A percentile compares a stretch with the other conserved stretches of the same genome.
Evolutionary conservation across 1,140 invertebrate genomes (phyloP).

Genomic region (Leptinotarsa texana): DNA sequence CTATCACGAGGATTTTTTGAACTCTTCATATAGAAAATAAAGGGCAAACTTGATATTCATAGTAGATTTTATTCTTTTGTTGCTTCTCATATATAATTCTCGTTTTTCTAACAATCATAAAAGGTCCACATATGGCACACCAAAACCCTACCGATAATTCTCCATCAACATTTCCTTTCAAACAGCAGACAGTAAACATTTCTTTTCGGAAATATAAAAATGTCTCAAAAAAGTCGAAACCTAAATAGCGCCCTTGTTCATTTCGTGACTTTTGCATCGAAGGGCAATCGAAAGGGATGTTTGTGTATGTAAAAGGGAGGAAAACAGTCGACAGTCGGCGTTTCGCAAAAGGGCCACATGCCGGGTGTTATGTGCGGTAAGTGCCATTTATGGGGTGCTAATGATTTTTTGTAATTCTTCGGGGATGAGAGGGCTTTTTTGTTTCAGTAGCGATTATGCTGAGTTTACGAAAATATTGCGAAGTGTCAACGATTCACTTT

Average conservation of each 20-base stretch:
- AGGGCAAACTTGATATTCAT: too few relatives aligned
- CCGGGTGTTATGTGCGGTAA: background rate
- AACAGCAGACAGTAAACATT: background rate
- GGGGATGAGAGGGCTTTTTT: background rate
- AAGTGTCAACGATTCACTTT: too few relatives aligned
- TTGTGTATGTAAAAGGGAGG: conserved; percentile 5
- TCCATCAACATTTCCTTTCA: background rate
- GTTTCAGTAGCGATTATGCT: too few relatives aligned
- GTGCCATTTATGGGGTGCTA: conserved; percentile 7
- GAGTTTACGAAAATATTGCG: too few relatives aligned
- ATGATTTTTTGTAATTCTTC: conserved; percentile 7
- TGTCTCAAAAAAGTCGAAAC: background rate
- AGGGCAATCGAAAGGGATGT: conserved; percentile 5
- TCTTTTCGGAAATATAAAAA: conserved; percentile 8
- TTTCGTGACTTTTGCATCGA: conserved; percentile 3
- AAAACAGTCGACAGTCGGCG: conserved; percentile 7
- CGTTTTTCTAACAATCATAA: background rate
- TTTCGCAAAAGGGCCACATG: conserved; percentile 7
- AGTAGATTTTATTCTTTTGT: too few relatives aligned
- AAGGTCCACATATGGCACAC: background rate
- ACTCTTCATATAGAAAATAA: too few relatives aligned
- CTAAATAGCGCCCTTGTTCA: conserved; percentile 1
- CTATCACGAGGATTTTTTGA: too few relatives aligned
- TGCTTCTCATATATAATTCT: background rate
- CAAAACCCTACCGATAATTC: background rate